Percentiles rank a stretch among this genome's conserved stretches.
Evolutionary conservation across 2,113 vertebrate species (phyloP).

Genomic region (Nymphicus hollandicus): DNA sequence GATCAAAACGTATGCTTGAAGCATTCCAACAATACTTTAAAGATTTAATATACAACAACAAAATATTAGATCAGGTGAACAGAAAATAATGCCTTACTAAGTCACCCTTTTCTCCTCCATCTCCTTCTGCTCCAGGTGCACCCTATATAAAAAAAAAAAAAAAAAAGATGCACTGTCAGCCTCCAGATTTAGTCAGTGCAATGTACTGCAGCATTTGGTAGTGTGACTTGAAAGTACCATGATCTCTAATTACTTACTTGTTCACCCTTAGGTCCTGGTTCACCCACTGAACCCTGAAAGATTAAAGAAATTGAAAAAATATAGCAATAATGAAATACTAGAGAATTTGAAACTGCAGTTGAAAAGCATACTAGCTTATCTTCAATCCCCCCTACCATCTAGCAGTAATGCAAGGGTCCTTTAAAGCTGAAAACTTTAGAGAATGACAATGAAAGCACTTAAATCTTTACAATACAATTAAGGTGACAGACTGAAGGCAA

Average conservation of each 20-base stretch:
- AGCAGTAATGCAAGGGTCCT: not conserved
- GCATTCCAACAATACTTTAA: not conserved
- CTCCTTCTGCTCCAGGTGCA: slow-evolving; percentile 88
- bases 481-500: not conserved
- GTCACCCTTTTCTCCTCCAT: slow-evolving; percentile 88
- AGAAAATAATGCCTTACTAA: slow-evolving; percentile 74
- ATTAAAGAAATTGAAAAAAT: not conserved
- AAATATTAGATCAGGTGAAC: not conserved
- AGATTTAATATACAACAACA: not conserved
- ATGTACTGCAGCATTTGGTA: not conserved
- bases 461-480: not conserved
- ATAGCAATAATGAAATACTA: not conserved
- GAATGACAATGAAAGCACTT: not conserved
- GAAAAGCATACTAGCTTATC: not conserved
- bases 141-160: slow-evolving; percentile 77
- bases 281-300: slow-evolving; percentile 85
- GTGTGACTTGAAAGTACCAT: not conserved
- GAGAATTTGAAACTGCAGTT: not conserved
- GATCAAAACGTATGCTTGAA: not conserved
- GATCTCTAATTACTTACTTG: slow-evolving; percentile 75
- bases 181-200: not conserved
- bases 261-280: slow-evolving; percentile 89
- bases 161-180: not conserved
- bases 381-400: not conserved
- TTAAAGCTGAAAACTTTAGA: not conserved